These are phyloP conservation scores for Orycteropus afer DNA, from an alignment of 2,113 vertebrate genomes.

Conservation along the genomic window DNA sequence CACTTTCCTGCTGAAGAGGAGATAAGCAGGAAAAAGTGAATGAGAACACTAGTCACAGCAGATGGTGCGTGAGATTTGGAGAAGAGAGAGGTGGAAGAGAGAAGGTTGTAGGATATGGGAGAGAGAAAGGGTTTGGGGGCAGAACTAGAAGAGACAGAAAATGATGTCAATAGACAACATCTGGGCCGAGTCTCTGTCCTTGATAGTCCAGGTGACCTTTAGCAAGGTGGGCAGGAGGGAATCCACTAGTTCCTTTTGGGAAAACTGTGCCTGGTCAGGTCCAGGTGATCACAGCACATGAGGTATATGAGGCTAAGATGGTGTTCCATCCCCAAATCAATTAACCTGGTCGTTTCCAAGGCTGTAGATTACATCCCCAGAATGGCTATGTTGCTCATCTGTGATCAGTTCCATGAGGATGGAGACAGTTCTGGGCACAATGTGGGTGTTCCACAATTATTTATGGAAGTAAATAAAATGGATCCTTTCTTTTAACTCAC, in stretches of 20 bases:
- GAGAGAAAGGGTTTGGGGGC: background rate
- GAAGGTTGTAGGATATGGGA: background rate
- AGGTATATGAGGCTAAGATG: background rate
- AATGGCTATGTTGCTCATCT: background rate
- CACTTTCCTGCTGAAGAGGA: constrained; percentile 87
- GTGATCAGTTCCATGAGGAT: background rate
- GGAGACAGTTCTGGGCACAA: background rate
- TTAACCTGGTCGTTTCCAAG: background rate
- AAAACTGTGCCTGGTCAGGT: background rate
- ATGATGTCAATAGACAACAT: background rate
- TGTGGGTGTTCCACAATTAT: background rate
- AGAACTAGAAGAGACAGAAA: background rate
- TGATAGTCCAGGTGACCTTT: background rate
- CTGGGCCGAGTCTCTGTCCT: background rate
- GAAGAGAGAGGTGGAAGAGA: background rate
- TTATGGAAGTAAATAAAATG: background rate
- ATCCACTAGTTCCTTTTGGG: background rate
- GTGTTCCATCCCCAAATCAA: background rate
- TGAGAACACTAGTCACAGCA: constrained; percentile 90
- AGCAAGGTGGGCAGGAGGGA: background rate
- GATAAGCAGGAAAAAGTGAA: constrained; percentile 93
- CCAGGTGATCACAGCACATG: background rate
- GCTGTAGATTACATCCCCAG: background rate
- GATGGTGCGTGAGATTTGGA: constrained; percentile 89
- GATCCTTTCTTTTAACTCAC: background rate